Evolutionary conservation across 2,113 vertebrate genomes (phyloP).

Genomic region (Spea bombifrons): DNA sequence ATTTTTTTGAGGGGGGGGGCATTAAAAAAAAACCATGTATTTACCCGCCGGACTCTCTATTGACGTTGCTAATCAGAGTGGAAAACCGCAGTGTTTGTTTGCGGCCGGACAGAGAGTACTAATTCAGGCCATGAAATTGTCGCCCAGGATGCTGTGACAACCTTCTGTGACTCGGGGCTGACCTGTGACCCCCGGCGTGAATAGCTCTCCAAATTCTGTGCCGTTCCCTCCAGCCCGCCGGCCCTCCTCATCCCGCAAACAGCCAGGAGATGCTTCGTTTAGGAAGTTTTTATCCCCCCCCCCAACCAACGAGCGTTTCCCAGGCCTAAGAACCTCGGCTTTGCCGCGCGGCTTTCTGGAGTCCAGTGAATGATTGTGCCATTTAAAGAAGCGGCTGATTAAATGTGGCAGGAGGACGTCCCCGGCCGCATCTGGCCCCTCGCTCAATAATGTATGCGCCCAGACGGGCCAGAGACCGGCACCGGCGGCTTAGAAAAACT

Average conservation of each 20-base stretch:
- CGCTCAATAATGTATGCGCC: not conserved
- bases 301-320: not conserved
- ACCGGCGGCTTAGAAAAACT: too few relatives aligned
- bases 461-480: too few relatives aligned
- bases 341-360: not conserved
- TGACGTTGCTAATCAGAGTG: constrained; percentile 47
- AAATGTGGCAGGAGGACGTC: constrained; percentile 28
- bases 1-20: constrained; percentile 32
- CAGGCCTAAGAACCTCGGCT: not conserved
- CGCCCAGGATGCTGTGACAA: constrained; percentile 33
- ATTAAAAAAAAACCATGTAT: constrained; percentile 39
- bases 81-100: constrained; percentile 39
- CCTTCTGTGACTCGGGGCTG: constrained; percentile 44
- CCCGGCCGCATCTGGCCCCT: not conserved
- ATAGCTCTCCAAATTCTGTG: constrained; percentile 25
- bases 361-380: constrained; percentile 24
- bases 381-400: constrained; percentile 19
- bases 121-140: constrained; percentile 45
- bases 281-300: constrained; percentile 5
- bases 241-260: constrained; percentile 14
- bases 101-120: constrained; percentile 36
- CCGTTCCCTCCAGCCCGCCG: constrained; percentile 11
- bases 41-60: constrained; percentile 20
- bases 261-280: constrained; percentile 2
- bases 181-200: constrained; percentile 36